phyloP scores from a whole-genome alignment of 1,140 invertebrate genomes.

The Episyrphus balteatus region DNA sequence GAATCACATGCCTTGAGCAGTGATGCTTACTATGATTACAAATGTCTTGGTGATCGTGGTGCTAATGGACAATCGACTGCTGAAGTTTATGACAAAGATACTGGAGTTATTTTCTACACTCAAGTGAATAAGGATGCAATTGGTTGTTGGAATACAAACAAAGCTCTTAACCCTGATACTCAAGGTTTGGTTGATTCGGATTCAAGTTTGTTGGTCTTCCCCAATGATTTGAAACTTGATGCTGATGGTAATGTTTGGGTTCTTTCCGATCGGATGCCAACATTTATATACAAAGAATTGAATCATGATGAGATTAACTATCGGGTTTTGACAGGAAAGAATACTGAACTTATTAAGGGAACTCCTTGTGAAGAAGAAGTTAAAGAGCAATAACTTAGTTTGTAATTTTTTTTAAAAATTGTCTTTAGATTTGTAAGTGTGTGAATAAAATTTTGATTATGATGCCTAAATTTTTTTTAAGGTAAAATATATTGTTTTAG shows the following conservation, averaged over 20 bases:
- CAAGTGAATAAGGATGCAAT: conserved; percentile 48
- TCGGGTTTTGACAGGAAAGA: conserved; percentile 46
- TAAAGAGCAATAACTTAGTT: too few relatives aligned
- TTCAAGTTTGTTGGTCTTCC: conserved; percentile 51
- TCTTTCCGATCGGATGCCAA: conserved; percentile 54
- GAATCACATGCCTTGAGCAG: conserved; percentile 44
- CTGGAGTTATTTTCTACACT: conserved; percentile 62
- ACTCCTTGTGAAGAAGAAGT: conserved; percentile 40
- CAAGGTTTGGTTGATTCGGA: conserved; percentile 54
- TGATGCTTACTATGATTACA: conserved; percentile 55
- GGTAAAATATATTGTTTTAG: too few relatives aligned
- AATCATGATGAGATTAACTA: conserved; percentile 49
- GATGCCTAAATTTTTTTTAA: too few relatives aligned
- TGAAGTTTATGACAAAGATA: conserved; percentile 57
- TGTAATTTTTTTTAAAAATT: too few relatives aligned
- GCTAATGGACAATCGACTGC: conserved; percentile 59
- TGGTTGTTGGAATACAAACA: conserved; percentile 61
- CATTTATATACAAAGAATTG: conserved; percentile 47
- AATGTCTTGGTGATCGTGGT: conserved; percentile 57
- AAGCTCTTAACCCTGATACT: conserved; percentile 50
- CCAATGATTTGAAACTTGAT: conserved; percentile 54
- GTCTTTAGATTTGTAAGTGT: too few relatives aligned
- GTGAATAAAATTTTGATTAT: too few relatives aligned
- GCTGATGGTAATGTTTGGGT: conserved; percentile 49
- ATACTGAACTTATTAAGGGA: conserved; percentile 45